Evolutionary conservation across 2,113 vertebrate genomes (phyloP), one percentile per base, ranked within the genome.

Genomic region (Suncus etruscus): DNA sequence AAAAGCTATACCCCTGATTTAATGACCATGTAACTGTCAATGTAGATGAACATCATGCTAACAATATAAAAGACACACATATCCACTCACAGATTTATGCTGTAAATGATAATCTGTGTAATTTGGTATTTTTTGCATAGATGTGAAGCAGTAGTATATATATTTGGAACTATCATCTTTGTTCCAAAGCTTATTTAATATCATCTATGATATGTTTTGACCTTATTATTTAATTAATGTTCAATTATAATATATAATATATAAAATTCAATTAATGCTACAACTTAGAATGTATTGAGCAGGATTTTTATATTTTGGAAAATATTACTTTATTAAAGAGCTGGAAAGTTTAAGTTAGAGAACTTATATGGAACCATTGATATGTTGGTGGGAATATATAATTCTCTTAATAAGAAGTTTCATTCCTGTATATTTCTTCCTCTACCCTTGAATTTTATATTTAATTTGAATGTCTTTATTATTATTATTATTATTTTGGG

Each of bases 281-380:
- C 6, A 78, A 65, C 11, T n/a, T 74, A 12, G 14, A 91, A 74
- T 83, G 6, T 86, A 82, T 86, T 22, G 16, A 83, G 22, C 27
- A 39, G n/a, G 77, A 14, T 87, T 87, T 81, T 79, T 75, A 83
- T 27, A 79, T 24, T 1, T 93, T 50, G 8, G 79, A 88, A 79
- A 83, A 69, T 80, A 15, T 10, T 25, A 31, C 2, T 11, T 4
- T 12, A 54, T 31, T 66, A 1, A 54, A 11, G 20, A 69, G 7
- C 18, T 48, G 8, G n/a, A 24, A 81, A 48, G 1, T 75, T 70
- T 73, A 78, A 87, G 85, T 77, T 61, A 54, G 2, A 1, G 45
- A 79, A 87, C 3, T 80, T 74, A 31, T 39, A 22, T 50, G 27
- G 31, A 90, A 58, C 10, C 8, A n/a, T 61, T 83, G 61, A 32